Evolutionary conservation across 1,140 invertebrate genomes (phyloP).

Genomic region (Pissodes strobi): DNA sequence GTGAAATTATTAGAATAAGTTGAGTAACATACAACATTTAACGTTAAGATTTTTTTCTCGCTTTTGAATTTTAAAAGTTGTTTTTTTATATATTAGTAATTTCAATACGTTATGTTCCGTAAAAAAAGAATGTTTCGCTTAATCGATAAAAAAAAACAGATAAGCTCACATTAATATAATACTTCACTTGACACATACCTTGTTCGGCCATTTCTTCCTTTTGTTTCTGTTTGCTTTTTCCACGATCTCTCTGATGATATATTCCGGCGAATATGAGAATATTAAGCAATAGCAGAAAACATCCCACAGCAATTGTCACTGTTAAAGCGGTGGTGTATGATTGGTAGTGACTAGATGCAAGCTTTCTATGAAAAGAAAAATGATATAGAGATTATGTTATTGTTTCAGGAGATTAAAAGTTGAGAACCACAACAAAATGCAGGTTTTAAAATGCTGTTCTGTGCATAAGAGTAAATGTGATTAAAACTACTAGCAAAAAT

Average conservation of each 20-base stretch:
- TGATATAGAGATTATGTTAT: neutral
- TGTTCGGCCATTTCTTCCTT: constrained; percentile 74
- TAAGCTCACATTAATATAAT: no score
- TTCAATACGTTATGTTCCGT: no score
- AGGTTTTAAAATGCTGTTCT: neutral
- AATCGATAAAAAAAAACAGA: no score
- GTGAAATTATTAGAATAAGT: no score
- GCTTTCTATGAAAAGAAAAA: constrained; percentile 62
- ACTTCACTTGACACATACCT: no score
- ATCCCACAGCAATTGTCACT: constrained; percentile 92
- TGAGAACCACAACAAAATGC: no score
- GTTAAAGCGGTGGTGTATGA: constrained; percentile 87
- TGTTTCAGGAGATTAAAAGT: neutral
- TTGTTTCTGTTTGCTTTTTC: constrained; percentile 63
- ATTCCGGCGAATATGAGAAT: constrained; percentile 93
- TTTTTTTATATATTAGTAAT: no score
- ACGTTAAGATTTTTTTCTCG: no score
- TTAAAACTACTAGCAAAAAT: no score
- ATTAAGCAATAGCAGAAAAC: constrained; percentile 85
- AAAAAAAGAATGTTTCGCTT: no score
- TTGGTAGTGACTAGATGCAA: constrained; percentile 79
- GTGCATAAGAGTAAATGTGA: neutral
- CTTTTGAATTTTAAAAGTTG: no score
- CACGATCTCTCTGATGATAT: constrained; percentile 84
- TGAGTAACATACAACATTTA: no score